A percentile compares a stretch with the other conserved stretches of the same genome.
Conservation (phyloP, 92 coral and sea anemone species). For the Micromussa lordhowensis region DNA sequence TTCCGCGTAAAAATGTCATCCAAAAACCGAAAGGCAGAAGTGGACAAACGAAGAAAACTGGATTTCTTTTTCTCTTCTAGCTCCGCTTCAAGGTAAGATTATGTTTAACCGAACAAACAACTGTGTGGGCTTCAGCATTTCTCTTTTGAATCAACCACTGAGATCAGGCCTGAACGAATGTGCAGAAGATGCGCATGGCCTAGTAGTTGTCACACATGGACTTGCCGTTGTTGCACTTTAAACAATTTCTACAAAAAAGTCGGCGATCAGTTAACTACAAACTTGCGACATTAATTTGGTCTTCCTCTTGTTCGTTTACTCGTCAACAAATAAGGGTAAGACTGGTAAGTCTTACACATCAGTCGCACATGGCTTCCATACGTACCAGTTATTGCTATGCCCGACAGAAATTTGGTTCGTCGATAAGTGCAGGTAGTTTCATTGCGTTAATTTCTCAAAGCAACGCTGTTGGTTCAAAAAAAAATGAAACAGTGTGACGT, state of each 20-base stretch:
- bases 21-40: no score
- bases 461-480: neutral
- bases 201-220: conserved; percentile 20
- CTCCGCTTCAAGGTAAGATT: conserved; percentile 26
- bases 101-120: conserved; percentile 6
- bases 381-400: conserved; percentile 21
- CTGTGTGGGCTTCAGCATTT: conserved; percentile 24
- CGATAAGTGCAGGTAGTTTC: neutral
- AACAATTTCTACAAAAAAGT: neutral
- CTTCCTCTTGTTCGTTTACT: conserved; percentile 23
- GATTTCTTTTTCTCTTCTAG: conserved; percentile 14
- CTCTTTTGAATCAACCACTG: conserved; percentile 17
- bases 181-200: conserved; percentile 21
- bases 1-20: neutral
- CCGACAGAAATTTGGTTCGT: conserved; percentile 27
- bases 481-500: conserved; percentile 13
- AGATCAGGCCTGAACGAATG: conserved; percentile 8
- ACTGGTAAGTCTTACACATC: neutral
- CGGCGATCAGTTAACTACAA: conserved; percentile 20
- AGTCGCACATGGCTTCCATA: conserved; percentile 13
- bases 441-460: conserved; percentile 15
- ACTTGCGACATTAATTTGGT: neutral
- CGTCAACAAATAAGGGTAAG: neutral
- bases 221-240: neutral
- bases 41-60: no score